These are phyloP conservation scores for roundworm (Caenorhabditis elegans) DNA, from an alignment of 1,140 invertebrate species.

Conservation along the genomic window WBcel235 BX284602.5:10884001-10884500, in stretches of 20 bases:
- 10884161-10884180: slow-evolving; percentile 39
- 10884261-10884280: background rate
- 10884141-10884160: slow-evolving; percentile 44
- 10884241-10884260: slow-evolving; percentile 37
- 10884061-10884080: slow-evolving; percentile 7
- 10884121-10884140: slow-evolving; percentile 39
- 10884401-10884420: background rate
- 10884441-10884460: background rate
- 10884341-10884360: background rate
- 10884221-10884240: background rate
- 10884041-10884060: background rate
- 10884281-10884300: background rate
- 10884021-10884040: slow-evolving; percentile 38
- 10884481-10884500: background rate
- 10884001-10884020: no score
- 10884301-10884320: slow-evolving; percentile 1
- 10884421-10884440: background rate
- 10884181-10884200: slow-evolving; percentile 34
- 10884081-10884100: slow-evolving; percentile 37
- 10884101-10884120: slow-evolving; percentile 32
- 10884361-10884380: slow-evolving; percentile 14
- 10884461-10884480: background rate
- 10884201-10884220: slow-evolving; percentile 16
- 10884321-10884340: slow-evolving; percentile 2
- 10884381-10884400: slow-evolving; percentile 6